Conservation (phyloP, 2,113 vertebrate species). For the Ahaetulla prasina region DNA sequence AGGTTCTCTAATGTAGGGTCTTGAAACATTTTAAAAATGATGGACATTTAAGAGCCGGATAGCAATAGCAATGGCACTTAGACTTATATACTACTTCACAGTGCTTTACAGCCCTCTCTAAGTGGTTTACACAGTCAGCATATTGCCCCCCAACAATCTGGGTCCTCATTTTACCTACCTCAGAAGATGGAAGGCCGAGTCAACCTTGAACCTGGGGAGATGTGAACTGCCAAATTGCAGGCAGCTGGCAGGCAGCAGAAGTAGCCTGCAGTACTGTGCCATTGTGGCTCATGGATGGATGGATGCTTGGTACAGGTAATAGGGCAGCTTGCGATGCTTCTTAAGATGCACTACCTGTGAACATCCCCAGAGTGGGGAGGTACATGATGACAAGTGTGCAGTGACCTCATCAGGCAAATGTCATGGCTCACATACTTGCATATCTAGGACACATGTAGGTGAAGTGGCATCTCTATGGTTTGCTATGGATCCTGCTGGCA, state of each 20-base stretch:
- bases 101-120: too few relatives aligned
- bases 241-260: too few relatives aligned
- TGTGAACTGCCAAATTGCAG: too few relatives aligned
- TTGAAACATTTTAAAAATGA: background rate
- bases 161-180: too few relatives aligned
- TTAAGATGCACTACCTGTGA: background rate
- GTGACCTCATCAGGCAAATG: background rate
- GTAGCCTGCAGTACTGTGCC: too few relatives aligned
- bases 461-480: background rate
- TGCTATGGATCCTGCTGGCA: background rate
- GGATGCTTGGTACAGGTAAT: background rate
- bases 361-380: background rate
- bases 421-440: background rate
- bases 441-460: background rate
- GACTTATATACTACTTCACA: too few relatives aligned
- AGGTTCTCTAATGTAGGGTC: background rate
- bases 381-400: background rate
- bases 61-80: too few relatives aligned
- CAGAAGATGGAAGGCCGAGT: too few relatives aligned
- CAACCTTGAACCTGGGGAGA: too few relatives aligned
- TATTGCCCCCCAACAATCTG: too few relatives aligned
- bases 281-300: background rate
- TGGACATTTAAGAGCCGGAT: background rate
- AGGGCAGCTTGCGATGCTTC: background rate
- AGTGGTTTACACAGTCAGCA: too few relatives aligned